Evolutionary conservation across 1,140 invertebrate species (phyloP).

Genomic region (Anoplophora glabripennis): DNA sequence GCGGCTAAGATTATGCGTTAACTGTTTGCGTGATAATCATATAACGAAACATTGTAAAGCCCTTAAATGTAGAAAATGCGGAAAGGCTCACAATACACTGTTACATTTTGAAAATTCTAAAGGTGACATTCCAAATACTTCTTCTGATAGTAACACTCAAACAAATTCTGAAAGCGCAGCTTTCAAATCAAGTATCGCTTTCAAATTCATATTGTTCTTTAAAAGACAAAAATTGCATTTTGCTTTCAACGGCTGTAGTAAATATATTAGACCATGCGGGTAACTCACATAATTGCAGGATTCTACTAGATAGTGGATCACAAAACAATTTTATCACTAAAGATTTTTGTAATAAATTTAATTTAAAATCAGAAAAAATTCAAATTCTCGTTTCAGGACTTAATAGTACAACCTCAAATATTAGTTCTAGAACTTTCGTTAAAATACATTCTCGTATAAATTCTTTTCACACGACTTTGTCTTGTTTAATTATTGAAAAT

Average conservation of each 20-base stretch:
- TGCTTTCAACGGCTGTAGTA: conserved; percentile 20
- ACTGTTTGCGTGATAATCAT: conserved; percentile 13
- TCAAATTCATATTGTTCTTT: background rate
- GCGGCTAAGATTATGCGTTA: conserved; percentile 3
- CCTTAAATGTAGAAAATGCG: conserved; percentile 4
- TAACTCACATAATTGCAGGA: conserved; percentile 9
- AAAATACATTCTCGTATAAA: conserved; percentile 9
- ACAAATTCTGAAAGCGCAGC: background rate
- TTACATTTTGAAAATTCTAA: conserved; percentile 4
- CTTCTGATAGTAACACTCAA: background rate
- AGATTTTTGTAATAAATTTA: background rate
- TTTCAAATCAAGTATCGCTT: background rate
- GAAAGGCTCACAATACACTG: conserved; percentile 3
- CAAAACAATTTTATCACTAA: conserved; percentile 22
- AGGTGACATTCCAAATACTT: background rate
- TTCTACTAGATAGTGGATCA: conserved; percentile 22
- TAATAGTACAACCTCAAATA: background rate
- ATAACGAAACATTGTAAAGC: background rate
- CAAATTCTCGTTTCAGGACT: conserved; percentile 8
- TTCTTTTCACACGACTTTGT: background rate
- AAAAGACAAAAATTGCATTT: background rate
- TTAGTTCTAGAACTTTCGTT: conserved; percentile 3
- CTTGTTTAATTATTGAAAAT: conserved; percentile 11
- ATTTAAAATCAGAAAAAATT: background rate
- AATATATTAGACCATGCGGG: background rate